phyloP scores from a whole-genome alignment of 2,113 vertebrate species.

The Microcebus lehilahytsara region DNA sequence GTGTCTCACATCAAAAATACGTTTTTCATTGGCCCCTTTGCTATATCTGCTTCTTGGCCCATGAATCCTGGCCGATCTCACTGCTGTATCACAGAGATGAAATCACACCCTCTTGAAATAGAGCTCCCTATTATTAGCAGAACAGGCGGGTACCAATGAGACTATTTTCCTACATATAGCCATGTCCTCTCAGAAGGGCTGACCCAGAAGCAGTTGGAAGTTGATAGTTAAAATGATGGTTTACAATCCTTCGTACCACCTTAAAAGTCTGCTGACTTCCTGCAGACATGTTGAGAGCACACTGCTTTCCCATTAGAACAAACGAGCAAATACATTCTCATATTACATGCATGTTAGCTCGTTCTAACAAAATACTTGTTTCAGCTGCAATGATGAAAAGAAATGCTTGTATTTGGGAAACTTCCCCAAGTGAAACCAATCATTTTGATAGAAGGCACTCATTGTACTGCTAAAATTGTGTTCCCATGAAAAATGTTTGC shows the following conservation, averaged over 20 bases:
- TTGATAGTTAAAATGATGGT: background rate
- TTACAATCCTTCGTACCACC: background rate
- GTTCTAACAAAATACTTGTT: background rate
- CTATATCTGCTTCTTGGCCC: background rate
- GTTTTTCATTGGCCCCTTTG: background rate
- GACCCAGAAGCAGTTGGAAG: background rate
- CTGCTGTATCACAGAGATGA: background rate
- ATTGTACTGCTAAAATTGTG: background rate
- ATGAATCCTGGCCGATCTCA: background rate
- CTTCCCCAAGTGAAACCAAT: background rate
- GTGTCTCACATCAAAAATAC: background rate
- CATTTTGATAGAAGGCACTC: slow-evolving; percentile 8
- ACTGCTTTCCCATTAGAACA: background rate
- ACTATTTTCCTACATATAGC: background rate
- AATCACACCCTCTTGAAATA: background rate
- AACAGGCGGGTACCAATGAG: background rate
- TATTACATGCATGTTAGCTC: background rate
- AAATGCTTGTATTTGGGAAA: background rate
- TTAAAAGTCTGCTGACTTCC: background rate
- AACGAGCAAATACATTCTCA: background rate
- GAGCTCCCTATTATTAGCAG: background rate
- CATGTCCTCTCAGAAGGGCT: background rate
- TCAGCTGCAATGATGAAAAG: background rate
- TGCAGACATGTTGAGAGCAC: background rate
- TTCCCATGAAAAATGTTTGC: background rate